Evolutionary conservation across 2,888 invertebrate genomes (phyloP).

Genomic region (Sminthurides aquaticus): DNA sequence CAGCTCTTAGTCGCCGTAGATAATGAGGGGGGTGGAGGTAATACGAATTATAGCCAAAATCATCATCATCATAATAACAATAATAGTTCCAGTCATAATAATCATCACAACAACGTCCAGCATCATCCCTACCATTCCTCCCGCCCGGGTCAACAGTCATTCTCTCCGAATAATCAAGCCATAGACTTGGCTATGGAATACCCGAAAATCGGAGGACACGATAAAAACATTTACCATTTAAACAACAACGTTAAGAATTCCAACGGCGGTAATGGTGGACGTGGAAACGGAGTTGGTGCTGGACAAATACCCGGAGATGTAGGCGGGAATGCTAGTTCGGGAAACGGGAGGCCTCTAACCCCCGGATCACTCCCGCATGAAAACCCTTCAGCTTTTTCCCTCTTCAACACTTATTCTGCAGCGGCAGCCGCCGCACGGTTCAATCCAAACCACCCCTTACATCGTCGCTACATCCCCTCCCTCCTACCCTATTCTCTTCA

Average conservation of each 20-base stretch:
- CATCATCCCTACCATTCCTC: neutral
- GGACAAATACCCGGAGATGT: neutral
- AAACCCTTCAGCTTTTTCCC: slow-evolving; percentile 38
- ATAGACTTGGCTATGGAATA: slow-evolving; percentile 40
- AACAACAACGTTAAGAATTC: slow-evolving; percentile 20
- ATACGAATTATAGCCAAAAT: slow-evolving; percentile 26
- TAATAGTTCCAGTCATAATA: neutral
- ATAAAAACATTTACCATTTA: slow-evolving; percentile 23
- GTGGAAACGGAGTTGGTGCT: slow-evolving; percentile 14
- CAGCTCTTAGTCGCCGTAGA: slow-evolving; percentile 59
- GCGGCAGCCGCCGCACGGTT: slow-evolving; percentile 39
- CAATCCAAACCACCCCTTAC: slow-evolving; percentile 32
- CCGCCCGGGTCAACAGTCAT: neutral
- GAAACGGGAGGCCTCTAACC: slow-evolving; percentile 11
- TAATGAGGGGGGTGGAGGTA: slow-evolving; percentile 23
- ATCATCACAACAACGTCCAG: neutral
- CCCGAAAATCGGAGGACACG: slow-evolving; percentile 32
- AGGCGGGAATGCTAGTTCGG: neutral
- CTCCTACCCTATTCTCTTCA: slow-evolving; percentile 39
- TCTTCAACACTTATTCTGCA: slow-evolving; percentile 41
- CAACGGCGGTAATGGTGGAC: slow-evolving; percentile 18
- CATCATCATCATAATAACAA: slow-evolving; percentile 17
- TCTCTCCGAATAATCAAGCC: slow-evolving; percentile 20
- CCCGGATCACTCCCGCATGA: slow-evolving; percentile 23
- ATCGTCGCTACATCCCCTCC: slow-evolving; percentile 36